A percentile compares a stretch with the other conserved stretches of the same genome.
These are phyloP conservation scores for Mionectes macconnelli DNA, from an alignment of 2,113 vertebrate genomes.

Conservation along the genomic window DNA sequence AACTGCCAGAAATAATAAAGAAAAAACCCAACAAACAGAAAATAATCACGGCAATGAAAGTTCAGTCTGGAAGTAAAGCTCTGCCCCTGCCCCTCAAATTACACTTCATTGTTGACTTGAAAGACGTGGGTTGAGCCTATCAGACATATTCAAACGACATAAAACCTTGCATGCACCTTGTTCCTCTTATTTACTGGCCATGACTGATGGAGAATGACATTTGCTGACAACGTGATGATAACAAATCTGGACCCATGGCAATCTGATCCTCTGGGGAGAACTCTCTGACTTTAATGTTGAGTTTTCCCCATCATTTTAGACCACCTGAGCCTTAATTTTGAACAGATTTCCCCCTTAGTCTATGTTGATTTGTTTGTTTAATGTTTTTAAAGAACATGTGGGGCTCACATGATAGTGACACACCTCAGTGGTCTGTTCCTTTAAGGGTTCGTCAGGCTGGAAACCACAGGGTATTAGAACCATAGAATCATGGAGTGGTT, in stretches of 20 bases:
- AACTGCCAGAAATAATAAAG: conserved; percentile 41
- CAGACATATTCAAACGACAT: background rate
- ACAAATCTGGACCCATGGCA: background rate
- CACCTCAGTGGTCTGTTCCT: background rate
- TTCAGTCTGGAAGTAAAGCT: background rate
- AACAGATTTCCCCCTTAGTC: background rate
- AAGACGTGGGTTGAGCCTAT: background rate
- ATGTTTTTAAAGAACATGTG: background rate
- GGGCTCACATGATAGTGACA: background rate
- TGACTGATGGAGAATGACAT: background rate
- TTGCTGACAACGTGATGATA: background rate
- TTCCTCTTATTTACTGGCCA: background rate
- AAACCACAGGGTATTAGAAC: background rate
- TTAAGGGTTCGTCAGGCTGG: background rate
- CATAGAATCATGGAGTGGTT: background rate
- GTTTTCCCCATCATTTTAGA: background rate
- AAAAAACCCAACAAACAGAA: background rate
- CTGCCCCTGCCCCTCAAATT: background rate
- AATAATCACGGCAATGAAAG: background rate
- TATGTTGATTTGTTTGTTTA: background rate
- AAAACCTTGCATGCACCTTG: background rate
- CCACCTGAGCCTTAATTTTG: background rate
- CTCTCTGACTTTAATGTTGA: background rate
- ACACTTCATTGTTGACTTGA: background rate
- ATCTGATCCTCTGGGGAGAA: background rate